Evolutionary conservation across 2,113 vertebrate genomes (phyloP).

Genomic region (Zosterops japonicus): DNA sequence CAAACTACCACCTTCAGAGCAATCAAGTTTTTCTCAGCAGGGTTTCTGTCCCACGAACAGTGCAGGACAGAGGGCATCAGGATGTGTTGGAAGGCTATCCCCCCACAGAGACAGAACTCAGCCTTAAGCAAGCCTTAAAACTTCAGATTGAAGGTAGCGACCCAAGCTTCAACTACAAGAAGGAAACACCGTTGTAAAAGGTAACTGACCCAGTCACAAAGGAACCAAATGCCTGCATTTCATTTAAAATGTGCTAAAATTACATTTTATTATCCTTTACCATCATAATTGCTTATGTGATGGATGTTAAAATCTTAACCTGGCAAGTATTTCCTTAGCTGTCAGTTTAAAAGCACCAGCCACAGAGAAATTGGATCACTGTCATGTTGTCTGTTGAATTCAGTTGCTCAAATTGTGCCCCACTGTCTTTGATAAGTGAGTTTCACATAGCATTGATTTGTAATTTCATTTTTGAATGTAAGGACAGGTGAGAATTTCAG

Average conservation of each 20-base stretch:
- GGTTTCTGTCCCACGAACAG: slow-evolving; percentile 89
- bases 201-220: slow-evolving; percentile 55
- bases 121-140: slow-evolving; percentile 98
- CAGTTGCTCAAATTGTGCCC: neutral
- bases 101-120: slow-evolving; percentile 89
- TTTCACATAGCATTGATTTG: neutral
- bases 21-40: slow-evolving; percentile 93
- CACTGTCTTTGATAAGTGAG: neutral
- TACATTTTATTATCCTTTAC: accelerated
- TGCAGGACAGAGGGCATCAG: slow-evolving; percentile 86
- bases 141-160: slow-evolving; percentile 94
- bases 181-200: slow-evolving; percentile 96
- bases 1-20: slow-evolving; percentile 95
- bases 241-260: neutral
- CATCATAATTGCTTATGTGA: neutral
- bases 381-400: neutral
- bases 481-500: neutral
- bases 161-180: slow-evolving; percentile 95
- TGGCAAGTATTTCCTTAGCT: neutral
- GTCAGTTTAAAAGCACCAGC: neutral
- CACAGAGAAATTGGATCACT: neutral
- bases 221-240: neutral
- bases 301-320: neutral
- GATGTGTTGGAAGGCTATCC: slow-evolving; percentile 92
- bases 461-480: neutral